Conservation (phyloP, 2,797 vertebrate species). For the Anolis apletophallus region DNA sequence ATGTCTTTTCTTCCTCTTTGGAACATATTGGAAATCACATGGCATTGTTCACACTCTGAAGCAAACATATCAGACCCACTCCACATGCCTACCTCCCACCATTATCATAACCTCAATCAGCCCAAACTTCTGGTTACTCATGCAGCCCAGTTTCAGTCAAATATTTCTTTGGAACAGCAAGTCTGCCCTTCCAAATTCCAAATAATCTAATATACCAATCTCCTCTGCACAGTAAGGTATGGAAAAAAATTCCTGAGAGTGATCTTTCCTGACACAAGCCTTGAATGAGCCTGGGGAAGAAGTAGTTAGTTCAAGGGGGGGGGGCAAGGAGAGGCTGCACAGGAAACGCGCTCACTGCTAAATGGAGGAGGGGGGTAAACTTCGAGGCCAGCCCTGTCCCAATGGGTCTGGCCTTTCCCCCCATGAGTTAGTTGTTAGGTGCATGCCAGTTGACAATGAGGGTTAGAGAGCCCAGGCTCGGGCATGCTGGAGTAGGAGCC, state of each 20-base stretch:
- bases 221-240: not conserved
- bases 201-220: not conserved
- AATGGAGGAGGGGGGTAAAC: conserved; percentile 5
- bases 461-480: conserved; percentile 38
- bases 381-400: not conserved
- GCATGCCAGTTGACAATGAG: conserved; percentile 57
- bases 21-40: not conserved
- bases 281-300: not conserved
- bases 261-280: not conserved
- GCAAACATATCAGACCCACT: not conserved
- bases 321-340: conserved; percentile 46
- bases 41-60: not conserved
- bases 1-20: not conserved
- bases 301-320: conserved; percentile 62
- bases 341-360: conserved; percentile 46
- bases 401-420: not conserved
- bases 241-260: conserved; percentile 48
- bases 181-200: not conserved
- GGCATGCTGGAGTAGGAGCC: conserved; percentile 39
- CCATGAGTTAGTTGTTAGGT: conserved; percentile 20
- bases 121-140: not conserved
- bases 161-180: not conserved
- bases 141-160: not conserved
- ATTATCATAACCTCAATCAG: not conserved
- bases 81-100: not conserved